A percentile compares a stretch with the other conserved stretches of the same genome.
These are phyloP conservation scores for Crypturellus tataupa DNA, from an alignment of 2,797 vertebrate genomes.

Conservation along the genomic window DNA sequence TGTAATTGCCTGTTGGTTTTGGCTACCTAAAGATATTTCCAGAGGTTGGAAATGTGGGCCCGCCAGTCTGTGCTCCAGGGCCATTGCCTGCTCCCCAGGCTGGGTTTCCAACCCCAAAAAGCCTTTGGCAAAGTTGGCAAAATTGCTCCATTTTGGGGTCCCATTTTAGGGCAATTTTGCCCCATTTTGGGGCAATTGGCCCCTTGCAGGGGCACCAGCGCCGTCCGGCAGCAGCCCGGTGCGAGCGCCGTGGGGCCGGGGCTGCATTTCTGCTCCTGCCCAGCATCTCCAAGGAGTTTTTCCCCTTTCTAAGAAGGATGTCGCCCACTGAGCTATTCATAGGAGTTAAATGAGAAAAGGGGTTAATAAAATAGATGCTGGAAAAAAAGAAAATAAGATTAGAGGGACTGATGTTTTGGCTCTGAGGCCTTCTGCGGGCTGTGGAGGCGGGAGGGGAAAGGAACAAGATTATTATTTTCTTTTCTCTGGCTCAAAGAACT, in stretches of 20 bases:
- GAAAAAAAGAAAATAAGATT: conserved; percentile 81
- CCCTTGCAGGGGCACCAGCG: no score
- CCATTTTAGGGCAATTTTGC: no score
- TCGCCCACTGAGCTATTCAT: conserved; percentile 84
- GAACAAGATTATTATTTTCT: conserved; percentile 79
- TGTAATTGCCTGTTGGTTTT: no score
- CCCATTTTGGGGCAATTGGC: no score
- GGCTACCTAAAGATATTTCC: background rate
- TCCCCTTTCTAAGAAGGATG: conserved; percentile 80
- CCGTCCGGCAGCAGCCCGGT: no score
- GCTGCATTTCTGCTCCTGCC: conserved; percentile 74
- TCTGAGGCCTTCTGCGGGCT: conserved; percentile 73
- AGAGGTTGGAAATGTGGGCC: background rate
- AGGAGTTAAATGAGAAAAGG: conserved; percentile 82
- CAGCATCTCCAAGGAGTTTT: conserved; percentile 78
- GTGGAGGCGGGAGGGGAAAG: background rate
- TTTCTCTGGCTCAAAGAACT: conserved; percentile 67
- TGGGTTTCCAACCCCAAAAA: no score
- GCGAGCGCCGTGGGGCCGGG: background rate
- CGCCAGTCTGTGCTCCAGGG: no score
- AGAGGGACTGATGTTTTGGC: conserved; percentile 76
- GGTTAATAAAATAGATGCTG: conserved; percentile 81
- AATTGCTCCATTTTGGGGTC: no score
- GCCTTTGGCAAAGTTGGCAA: no score
- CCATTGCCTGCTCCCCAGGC: no score